Base-by-base conservation (phyloP, 1,140 invertebrate genomes). In the Aphelinus certus region DNA sequence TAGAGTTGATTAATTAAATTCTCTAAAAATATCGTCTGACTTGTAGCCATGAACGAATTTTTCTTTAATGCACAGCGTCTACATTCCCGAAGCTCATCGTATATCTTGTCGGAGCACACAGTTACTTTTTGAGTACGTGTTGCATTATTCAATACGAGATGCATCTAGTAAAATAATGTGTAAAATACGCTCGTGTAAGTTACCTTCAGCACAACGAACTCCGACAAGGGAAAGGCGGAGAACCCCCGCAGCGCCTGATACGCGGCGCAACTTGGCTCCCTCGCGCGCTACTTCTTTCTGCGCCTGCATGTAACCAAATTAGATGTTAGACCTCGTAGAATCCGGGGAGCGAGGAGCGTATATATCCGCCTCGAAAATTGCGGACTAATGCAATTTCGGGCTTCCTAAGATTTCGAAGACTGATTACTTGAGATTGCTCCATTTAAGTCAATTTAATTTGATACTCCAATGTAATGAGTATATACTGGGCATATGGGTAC, bases 351-450 rank as follows among this genome's bases (percentile, higher is more conserved):
- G 69, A 76, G 76, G 74, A 77, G 80, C 78, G 75, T 79, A 26
- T 81, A 81, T 77, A 26, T 76, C 78, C 76, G 80, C 78, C 80
- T 82, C 78, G 83, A 85, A 83, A 83, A 85, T 85, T 83, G 81
- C 82, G 80, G 55, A 56, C 75, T 85, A 83, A 85, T 80, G 80
- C 75, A 83, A 85, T 85, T 84, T 80, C 71, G 69, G 75, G 71
- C 7, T 7, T 77, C 77, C 79, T 82, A 82, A 82, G 80, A 42
- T 56, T 81, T 78, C 83, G 77, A 82, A 79, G 78, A 82, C 80
- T 81, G 80, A 83, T 85, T 84, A 82, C 78, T 69, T 72, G 83
- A 83, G 83, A 84, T 84, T 83, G 83, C 82, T 82, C 79, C 80
- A 81, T 82, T 84, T 83, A 83, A 80, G 81, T 81, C 81, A 82